Evolutionary conservation across 1,140 invertebrate species (phyloP).

Genomic region (Oedothorax gibbosus): DNA sequence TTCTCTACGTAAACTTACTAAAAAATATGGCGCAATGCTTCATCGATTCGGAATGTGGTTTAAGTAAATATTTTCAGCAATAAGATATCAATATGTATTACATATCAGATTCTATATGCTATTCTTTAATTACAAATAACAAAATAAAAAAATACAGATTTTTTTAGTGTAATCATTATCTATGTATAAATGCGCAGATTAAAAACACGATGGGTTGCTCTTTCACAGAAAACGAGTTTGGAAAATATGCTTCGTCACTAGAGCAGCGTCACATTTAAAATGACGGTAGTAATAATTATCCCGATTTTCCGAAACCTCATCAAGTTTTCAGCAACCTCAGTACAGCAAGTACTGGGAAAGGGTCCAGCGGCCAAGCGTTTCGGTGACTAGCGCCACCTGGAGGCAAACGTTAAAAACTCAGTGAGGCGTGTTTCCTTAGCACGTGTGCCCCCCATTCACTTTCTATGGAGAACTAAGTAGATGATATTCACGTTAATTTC

Average conservation of each 20-base stretch:
- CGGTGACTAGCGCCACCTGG: conserved; percentile 43
- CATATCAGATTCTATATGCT: too few relatives aligned
- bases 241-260: background rate
- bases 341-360: background rate
- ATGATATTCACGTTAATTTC: too few relatives aligned
- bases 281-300: conserved; percentile 18
- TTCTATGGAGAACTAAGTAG: background rate
- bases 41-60: too few relatives aligned
- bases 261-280: background rate
- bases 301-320: conserved; percentile 37
- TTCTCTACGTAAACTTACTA: too few relatives aligned
- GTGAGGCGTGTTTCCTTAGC: conserved; percentile 32
- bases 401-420: conserved; percentile 48
- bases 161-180: too few relatives aligned
- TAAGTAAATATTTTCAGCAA: too few relatives aligned
- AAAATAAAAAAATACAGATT: too few relatives aligned
- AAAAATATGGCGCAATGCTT: too few relatives aligned
- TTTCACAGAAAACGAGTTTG: background rate
- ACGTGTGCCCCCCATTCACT: background rate
- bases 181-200: too few relatives aligned
- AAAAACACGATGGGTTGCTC: background rate
- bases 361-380: conserved; percentile 1
- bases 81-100: too few relatives aligned
- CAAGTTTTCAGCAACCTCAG: conserved; percentile 21
- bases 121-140: too few relatives aligned